Base-by-base conservation (phyloP, 2,113 vertebrate species). In the Lophotis ruficrista region DNA sequence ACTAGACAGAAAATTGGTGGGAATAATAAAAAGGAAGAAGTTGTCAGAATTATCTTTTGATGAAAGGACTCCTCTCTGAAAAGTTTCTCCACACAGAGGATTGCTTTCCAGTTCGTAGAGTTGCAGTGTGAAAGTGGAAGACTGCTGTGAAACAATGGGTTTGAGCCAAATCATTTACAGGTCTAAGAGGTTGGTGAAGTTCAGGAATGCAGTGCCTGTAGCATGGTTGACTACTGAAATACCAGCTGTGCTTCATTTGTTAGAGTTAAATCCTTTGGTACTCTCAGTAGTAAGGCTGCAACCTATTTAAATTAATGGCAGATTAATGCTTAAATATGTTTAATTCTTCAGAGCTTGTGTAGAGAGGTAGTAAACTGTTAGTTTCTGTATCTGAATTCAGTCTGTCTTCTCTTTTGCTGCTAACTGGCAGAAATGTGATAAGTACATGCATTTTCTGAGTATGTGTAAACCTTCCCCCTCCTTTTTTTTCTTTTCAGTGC, bases 401-500 rank as follows among this genome's bases (percentile, higher is more conserved):
- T 70, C 51, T 88, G 54, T 51, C 58, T 85, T 65, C 78, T 68
- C 35, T 56, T 60, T 71, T 56, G 33, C 50, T 73, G n/a, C 79
- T 28, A 38, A 69, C 6, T 65, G 22, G n/a, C 80, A 89, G 43
- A 51, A 75, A 71, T n/a, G 45, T 51, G 53, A 0, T 12, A 71
- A 51, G 10, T 18, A 12, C 43, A 35, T 4, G 7, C 3, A 4
- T 72, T 70, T 93, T 83, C 35, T 91, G 24, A 31, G 20, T 65
- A 48, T 47, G 70, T 78, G 24, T 56, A 87, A 89, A 37, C 13
- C 3, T 23, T 33, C 41, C 16, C 41, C 41, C 41, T 43, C 41
- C 14, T 16, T 8, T 13, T 41, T 51, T 18, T 71, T 53, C 65
- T 50, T 96, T 94, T 85, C 95, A 99, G 99, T 89, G 99, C 99